Evolutionary conservation across 2,888 invertebrate species (phyloP).

Genomic region (Synanthedon myopaeformis): DNA sequence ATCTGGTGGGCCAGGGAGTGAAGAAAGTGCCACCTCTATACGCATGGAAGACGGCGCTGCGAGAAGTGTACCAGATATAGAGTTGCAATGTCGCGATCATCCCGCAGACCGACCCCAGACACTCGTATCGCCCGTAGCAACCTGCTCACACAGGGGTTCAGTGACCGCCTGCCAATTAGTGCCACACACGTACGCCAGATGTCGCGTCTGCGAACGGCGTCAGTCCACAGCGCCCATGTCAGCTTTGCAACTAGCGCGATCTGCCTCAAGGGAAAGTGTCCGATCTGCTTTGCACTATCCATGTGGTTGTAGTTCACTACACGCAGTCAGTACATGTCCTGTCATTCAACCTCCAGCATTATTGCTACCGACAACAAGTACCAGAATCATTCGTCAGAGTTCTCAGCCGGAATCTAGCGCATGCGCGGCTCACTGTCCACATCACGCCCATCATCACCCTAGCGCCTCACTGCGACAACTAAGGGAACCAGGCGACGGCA

Average conservation of each 20-base stretch:
- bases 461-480: slow-evolving; percentile 90
- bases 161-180: slow-evolving; percentile 76
- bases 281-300: slow-evolving; percentile 78
- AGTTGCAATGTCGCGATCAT: slow-evolving; percentile 78
- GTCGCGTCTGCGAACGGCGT: slow-evolving; percentile 80
- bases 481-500: slow-evolving; percentile 85
- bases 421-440: slow-evolving; percentile 75
- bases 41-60: slow-evolving; percentile 77
- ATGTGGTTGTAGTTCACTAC: slow-evolving; percentile 67
- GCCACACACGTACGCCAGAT: slow-evolving; percentile 74
- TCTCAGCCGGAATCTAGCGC: slow-evolving; percentile 84
- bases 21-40: slow-evolving; percentile 75
- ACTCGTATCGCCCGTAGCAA: slow-evolving; percentile 67
- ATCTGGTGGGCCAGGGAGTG: slow-evolving; percentile 80
- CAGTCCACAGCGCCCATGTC: slow-evolving; percentile 85
- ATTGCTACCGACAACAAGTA: slow-evolving; percentile 77
- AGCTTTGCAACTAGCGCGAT: slow-evolving; percentile 82
- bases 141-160: slow-evolving; percentile 72
- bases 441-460: slow-evolving; percentile 77
- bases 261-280: slow-evolving; percentile 86
- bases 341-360: slow-evolving; percentile 78
- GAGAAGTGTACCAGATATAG: slow-evolving; percentile 85
- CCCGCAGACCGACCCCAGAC: slow-evolving; percentile 64
- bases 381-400: slow-evolving; percentile 89
- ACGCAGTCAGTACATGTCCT: slow-evolving; percentile 73